Conservation (phyloP, 1,140 invertebrate genomes). For the Tetramorium simillimum region DNA sequence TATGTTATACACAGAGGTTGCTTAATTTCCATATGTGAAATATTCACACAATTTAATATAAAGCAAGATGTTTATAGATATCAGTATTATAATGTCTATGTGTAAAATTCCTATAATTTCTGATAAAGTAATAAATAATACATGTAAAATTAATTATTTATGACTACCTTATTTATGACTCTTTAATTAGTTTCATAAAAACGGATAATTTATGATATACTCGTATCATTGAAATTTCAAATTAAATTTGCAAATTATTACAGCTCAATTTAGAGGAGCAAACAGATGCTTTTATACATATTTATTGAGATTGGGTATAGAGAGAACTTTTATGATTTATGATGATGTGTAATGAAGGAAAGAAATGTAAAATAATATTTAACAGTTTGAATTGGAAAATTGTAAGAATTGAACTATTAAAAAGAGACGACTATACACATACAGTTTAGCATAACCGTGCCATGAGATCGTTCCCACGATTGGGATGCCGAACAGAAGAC, state of each 20-base stretch:
- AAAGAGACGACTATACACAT: neutral
- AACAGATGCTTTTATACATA: neutral
- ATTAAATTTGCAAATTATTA: neutral
- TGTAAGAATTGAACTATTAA: neutral
- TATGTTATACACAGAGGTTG: neutral
- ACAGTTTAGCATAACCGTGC: conserved; percentile 20
- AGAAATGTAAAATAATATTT: neutral
- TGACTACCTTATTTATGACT: neutral
- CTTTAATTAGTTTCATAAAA: neutral
- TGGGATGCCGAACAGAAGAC: conserved; percentile 32
- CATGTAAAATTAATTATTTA: neutral
- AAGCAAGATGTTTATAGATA: neutral
- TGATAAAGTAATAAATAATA: neutral
- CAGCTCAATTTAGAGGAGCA: neutral
- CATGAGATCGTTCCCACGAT: conserved; percentile 46
- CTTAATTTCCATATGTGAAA: neutral
- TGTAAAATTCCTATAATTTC: neutral
- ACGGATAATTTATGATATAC: neutral
- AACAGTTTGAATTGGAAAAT: neutral
- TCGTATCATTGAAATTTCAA: neutral
- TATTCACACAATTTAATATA: neutral
- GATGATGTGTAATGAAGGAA: neutral
- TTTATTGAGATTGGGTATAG: neutral
- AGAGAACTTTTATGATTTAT: neutral
- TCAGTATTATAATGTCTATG: neutral